Conservation (phyloP, 2,797 vertebrate species). For the Lindbergichthys nudifrons region DNA sequence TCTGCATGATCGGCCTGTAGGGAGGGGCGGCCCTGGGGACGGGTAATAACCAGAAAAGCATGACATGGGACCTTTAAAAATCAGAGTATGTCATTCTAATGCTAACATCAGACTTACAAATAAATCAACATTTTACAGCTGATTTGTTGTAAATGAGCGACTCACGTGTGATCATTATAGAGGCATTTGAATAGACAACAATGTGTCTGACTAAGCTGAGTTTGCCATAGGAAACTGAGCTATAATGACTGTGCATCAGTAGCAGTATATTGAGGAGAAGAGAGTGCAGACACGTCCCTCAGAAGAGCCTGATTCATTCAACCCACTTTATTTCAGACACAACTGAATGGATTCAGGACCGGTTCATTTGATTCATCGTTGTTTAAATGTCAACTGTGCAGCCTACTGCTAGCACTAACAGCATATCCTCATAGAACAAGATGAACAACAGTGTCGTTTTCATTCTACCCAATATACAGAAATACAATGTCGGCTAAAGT, state of each 20-base stretch:
- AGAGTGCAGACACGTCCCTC: constrained; percentile 7
- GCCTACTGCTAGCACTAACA: not conserved
- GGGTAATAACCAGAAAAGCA: no score
- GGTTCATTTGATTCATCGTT: constrained; percentile 38
- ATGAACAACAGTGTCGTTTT: not conserved
- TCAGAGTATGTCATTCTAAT: not conserved
- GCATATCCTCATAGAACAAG: not conserved
- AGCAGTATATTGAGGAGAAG: constrained; percentile 4
- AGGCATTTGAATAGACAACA: not conserved
- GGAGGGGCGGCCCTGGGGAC: no score
- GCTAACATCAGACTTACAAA: not conserved
- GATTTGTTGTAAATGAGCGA: not conserved
- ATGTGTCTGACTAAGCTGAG: not conserved
- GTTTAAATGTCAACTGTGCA: constrained; percentile 42
- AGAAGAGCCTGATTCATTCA: constrained; percentile 23
- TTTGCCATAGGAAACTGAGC: constrained; percentile 8
- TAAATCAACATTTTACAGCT: not conserved
- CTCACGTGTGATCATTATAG: not conserved
- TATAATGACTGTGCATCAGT: not conserved
- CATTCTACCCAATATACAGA: not conserved
- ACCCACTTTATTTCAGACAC: constrained; percentile 30
- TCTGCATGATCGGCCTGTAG: no score
- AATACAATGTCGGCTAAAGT: not conserved
- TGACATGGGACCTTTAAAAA: not conserved
- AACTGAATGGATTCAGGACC: constrained; percentile 17